Evolutionary conservation across 2,113 vertebrate species (phyloP).

Genomic region (Isurus oxyrinchus): DNA sequence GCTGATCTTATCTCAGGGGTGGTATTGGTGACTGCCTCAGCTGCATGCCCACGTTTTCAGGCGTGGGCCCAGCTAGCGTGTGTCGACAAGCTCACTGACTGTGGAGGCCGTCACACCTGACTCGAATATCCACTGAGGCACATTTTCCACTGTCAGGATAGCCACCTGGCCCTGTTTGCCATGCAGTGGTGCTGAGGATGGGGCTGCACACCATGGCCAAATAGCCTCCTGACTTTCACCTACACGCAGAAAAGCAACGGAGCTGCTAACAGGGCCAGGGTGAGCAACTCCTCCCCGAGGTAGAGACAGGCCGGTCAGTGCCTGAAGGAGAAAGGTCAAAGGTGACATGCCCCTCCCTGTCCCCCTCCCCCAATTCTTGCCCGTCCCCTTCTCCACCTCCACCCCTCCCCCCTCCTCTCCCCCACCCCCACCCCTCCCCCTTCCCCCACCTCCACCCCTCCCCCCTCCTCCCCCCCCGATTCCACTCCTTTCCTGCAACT

Average conservation of each 20-base stretch:
- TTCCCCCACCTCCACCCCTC: background rate
- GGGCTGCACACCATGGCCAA: background rate
- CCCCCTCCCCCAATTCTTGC: conserved; percentile 5
- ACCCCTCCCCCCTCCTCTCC: background rate
- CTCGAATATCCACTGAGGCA: background rate
- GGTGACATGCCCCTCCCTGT: conserved; percentile 14
- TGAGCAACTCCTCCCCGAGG: no score
- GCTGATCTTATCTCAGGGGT: background rate
- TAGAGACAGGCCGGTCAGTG: background rate
- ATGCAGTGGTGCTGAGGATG: background rate
- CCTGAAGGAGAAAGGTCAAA: background rate
- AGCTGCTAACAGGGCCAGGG: no score
- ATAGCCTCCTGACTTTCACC: background rate
- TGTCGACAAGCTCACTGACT: background rate
- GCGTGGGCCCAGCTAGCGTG: background rate
- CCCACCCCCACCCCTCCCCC: background rate
- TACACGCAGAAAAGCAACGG: no score
- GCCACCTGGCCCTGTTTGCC: no score
- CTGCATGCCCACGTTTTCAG: background rate
- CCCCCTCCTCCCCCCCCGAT: conserved; percentile 17
- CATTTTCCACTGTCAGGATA: background rate
- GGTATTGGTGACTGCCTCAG: background rate
- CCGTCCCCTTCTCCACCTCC: background rate
- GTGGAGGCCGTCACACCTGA: background rate
- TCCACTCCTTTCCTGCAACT: no score